Base-by-base conservation (phyloP, 2,888 invertebrate genomes). In the Xestoiulus laeticollis region DNA sequence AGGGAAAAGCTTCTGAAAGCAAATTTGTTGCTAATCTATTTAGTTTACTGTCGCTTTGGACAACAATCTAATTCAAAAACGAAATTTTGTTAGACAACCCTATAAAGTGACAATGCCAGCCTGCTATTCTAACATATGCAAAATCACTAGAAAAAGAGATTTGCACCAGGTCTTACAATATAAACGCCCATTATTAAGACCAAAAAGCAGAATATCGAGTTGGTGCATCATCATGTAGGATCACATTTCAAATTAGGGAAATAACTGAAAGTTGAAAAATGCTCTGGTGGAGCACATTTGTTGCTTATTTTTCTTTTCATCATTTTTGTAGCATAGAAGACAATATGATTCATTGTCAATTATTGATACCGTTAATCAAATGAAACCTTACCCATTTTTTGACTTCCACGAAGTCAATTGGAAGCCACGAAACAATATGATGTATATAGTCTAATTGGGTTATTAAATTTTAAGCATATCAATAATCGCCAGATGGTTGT, bases 401-500 rank as follows among this genome's bases (percentile, higher is more conserved):
- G 59, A 14, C n/a, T 59, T 59, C 8, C 59, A 59, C n/a, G 6
- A 59, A 59, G 19, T n/a, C n/a, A 59, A 59, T 59, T 59, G 59
- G n/a, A 59, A 59, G 4, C 59, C 59, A 19, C 1, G 59, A 59
- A 59, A 59, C 59, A 59, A 59, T 59, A 59, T 59, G 59, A 59
- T 59, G 59, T n/a, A 59, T 59, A n/a, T n/a, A 19, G n/a, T 59
- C 59, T n/a, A 59, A 59, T 59, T 59, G 1, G n/a, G n/a, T 5
- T 59, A 59, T 59, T 59, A 59, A 59, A 59, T 59, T 59, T 59
- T 5, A 59, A 59, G 59, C 0, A 6, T 4, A 19, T 2, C 59
- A 59, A 16, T 59, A 59, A 59, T n/a, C n/a, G n/a, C 59, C 59
- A 59, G 59, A 59, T 59, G 59, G 59, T 59, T 59, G 59, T 59